Conservation (phyloP, 2,797 vertebrate species). For the Tauraco hartlaubi region DNA sequence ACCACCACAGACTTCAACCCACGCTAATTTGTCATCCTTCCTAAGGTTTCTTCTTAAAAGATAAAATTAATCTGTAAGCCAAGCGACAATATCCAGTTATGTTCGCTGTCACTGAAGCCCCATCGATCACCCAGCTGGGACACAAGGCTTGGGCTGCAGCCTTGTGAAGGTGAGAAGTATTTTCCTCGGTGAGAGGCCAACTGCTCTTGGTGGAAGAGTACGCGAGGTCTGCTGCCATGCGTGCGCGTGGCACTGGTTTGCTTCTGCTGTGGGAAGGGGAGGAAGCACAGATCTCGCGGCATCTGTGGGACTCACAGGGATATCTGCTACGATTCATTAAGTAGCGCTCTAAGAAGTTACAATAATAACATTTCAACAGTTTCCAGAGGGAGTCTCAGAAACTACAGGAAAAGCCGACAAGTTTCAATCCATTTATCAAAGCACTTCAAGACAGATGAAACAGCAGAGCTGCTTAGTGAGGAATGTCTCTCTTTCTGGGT, state of each 20-base stretch:
- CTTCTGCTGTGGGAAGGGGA: neutral
- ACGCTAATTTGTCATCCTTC: neutral
- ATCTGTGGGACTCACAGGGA: neutral
- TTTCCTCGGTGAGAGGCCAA: neutral
- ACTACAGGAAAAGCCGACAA: conserved; percentile 68
- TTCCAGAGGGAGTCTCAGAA: conserved; percentile 71
- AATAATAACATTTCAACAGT: conserved; percentile 67
- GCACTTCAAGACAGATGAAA: conserved; percentile 68
- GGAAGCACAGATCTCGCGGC: neutral
- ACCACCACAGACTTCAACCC: neutral
- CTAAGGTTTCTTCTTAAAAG: neutral
- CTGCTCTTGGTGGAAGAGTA: neutral
- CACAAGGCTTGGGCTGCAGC: neutral
- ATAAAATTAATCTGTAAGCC: neutral
- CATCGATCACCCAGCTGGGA: fast-evolving
- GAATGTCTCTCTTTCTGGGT: conserved; percentile 66
- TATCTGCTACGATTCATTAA: conserved; percentile 66
- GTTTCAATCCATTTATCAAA: conserved; percentile 76
- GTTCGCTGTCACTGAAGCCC: neutral
- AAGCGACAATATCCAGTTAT: neutral
- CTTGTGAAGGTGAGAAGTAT: neutral
- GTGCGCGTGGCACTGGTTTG: neutral
- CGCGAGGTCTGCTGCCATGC: fast-evolving
- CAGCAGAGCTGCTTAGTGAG: conserved; percentile 59
- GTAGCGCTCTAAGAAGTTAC: conserved; percentile 47